These are phyloP conservation scores for Latheticus oryzae DNA, from an alignment of 2,888 invertebrate genomes.

Conservation along the genomic window DNA sequence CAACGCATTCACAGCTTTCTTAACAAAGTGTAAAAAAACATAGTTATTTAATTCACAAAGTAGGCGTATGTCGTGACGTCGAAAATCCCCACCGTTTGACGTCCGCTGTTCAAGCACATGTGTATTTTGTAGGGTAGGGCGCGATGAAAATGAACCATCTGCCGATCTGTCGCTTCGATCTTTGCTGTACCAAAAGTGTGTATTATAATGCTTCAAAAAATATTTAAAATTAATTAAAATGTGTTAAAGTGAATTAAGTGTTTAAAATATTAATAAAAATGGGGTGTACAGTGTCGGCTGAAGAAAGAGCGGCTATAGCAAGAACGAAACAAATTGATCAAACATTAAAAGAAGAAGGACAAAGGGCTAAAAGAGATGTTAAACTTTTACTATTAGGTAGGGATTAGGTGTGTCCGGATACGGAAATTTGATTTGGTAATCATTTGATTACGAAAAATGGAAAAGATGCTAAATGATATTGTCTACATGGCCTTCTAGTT, in stretches of 20 bases:
- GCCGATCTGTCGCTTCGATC: conserved; percentile 48
- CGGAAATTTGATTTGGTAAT: conserved; percentile 30
- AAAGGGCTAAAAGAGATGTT: conserved; percentile 98
- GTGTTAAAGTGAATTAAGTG: conserved; percentile 18
- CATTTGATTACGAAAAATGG: conserved; percentile 7
- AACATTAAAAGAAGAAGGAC: conserved; percentile 97
- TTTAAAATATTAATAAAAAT: no score
- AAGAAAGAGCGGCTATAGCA: conserved; percentile 98
- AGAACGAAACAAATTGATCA: conserved; percentile 98
- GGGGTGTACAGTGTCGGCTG: conserved; percentile 99
- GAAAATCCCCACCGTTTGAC: conserved; percentile 68
- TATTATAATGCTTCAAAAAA: conserved; percentile 1
- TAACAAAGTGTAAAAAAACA: no score
- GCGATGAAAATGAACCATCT: conserved; percentile 55
- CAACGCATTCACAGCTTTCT: no score
- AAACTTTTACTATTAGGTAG: conserved; percentile 96
- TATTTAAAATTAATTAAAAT: no score
- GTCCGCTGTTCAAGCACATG: conserved; percentile 66
- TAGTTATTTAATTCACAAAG: no score
- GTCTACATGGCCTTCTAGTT: neutral
- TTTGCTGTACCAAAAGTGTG: no score
- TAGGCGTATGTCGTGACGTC: conserved; percentile 30
- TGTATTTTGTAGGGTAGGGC: conserved; percentile 45
- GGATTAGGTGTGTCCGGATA: conserved; percentile 17
- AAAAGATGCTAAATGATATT: neutral